A percentile compares a stretch with the other conserved stretches of the same genome.
Conservation (phyloP, 2,113 vertebrate species). For the Procapra przewalskii region DNA sequence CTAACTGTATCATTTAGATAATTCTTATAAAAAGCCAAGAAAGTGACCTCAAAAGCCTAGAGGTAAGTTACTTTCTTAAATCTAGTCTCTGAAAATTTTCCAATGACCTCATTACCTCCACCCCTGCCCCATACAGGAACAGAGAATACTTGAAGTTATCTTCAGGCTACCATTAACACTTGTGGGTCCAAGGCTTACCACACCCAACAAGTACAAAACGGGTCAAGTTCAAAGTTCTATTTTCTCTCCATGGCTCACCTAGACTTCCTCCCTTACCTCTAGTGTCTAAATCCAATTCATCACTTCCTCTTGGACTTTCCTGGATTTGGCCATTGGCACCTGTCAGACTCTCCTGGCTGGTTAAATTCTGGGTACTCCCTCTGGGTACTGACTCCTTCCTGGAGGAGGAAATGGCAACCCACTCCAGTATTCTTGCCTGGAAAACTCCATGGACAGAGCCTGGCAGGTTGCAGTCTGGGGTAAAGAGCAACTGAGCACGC, state of each 20-base stretch:
- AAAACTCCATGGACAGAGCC: neutral
- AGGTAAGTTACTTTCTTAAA: constrained; percentile 33
- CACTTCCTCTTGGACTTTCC: neutral
- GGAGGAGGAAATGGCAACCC: neutral
- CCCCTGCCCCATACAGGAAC: neutral
- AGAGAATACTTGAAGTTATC: neutral
- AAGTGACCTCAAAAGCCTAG: neutral
- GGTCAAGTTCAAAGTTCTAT: constrained; percentile 6
- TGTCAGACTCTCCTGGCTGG: neutral
- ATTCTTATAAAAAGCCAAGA: constrained; percentile 15
- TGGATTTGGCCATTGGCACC: constrained; percentile 22
- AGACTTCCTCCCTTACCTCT: neutral
- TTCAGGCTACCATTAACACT: neutral
- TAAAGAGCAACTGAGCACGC: neutral
- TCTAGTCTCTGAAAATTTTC: neutral
- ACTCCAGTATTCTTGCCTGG: neutral
- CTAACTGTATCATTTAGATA: neutral
- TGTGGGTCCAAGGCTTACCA: neutral
- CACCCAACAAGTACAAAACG: neutral
- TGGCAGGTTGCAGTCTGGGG: neutral
- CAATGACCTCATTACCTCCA: neutral
- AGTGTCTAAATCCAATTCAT: neutral
- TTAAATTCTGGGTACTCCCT: neutral
- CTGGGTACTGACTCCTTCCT: neutral
- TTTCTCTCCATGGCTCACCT: neutral